phyloP scores from a whole-genome alignment of 2,797 vertebrate species.

The Poecilia velifera region DNA sequence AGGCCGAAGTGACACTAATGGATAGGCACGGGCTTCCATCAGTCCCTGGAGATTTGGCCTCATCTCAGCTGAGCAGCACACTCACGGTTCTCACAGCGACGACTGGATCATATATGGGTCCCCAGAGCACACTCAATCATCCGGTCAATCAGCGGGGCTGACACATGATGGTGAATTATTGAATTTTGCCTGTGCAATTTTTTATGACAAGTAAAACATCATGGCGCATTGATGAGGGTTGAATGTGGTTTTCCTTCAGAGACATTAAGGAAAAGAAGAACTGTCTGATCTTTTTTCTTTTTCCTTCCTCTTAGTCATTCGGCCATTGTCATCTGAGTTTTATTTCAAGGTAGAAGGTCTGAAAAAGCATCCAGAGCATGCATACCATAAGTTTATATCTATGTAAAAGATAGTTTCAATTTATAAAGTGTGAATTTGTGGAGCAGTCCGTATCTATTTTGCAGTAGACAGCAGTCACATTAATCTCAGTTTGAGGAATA shows the following conservation, averaged over 20 bases:
- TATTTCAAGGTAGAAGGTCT: neutral
- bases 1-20: constrained; percentile 68
- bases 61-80: constrained; percentile 65
- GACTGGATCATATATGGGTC: constrained; percentile 48
- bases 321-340: neutral
- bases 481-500: neutral
- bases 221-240: constrained; percentile 1
- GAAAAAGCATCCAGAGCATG: neutral
- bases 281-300: neutral
- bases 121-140: constrained; percentile 42
- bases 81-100: constrained; percentile 33
- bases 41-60: constrained; percentile 53
- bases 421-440: neutral
- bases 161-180: constrained; percentile 36
- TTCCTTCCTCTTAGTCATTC: neutral
- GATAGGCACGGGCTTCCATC: constrained; percentile 58
- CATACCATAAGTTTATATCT: no score
- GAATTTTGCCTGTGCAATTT: constrained; percentile 23
- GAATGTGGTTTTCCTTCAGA: constrained; percentile 7
- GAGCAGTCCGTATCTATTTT: neutral
- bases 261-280: neutral
- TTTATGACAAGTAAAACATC: constrained; percentile 17
- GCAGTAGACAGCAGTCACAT: neutral
- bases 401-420: neutral
- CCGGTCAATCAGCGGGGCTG: constrained; percentile 47